These are phyloP conservation scores for Noctua fimbriata DNA, from an alignment of 2,888 invertebrate genomes.

Conservation along the genomic window DNA sequence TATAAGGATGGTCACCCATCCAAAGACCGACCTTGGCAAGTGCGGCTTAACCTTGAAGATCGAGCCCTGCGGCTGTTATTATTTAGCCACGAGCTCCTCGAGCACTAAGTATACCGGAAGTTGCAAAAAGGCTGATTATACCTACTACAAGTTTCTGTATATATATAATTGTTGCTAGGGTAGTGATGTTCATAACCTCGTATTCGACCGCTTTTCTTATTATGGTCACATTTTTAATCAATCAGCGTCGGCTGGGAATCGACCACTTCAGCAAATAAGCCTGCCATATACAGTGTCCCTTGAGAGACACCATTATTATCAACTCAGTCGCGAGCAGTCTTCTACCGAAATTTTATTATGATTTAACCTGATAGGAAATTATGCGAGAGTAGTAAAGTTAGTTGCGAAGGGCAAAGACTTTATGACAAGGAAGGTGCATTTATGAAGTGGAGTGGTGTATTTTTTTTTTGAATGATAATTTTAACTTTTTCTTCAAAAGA, in stretches of 20 bases:
- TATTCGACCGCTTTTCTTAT: neutral
- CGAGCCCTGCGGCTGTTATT: neutral
- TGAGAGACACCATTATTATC: constrained; percentile 12
- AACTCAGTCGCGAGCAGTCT: constrained; percentile 12
- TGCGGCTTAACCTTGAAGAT: neutral
- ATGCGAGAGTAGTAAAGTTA: neutral
- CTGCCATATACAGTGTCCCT: constrained; percentile 25
- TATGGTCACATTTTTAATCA: constrained; percentile 35
- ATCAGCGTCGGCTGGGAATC: constrained; percentile 17
- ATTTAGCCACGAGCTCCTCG: too few species aligned
- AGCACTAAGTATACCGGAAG: neutral
- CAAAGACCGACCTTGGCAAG: neutral
- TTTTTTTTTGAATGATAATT: neutral
- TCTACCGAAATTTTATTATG: constrained; percentile 3
- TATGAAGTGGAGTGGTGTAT: neutral
- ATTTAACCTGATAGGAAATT: constrained; percentile 1
- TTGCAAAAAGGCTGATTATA: neutral
- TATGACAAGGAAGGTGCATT: neutral
- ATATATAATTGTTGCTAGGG: neutral
- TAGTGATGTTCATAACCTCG: neutral
- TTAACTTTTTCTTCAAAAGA: neutral
- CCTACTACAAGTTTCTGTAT: neutral
- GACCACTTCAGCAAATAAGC: constrained; percentile 17
- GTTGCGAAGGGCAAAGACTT: neutral
- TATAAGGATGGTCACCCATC: neutral